Evolutionary conservation across 1,140 invertebrate species (phyloP).

Genomic region (Drosophila sturtevanti): DNA sequence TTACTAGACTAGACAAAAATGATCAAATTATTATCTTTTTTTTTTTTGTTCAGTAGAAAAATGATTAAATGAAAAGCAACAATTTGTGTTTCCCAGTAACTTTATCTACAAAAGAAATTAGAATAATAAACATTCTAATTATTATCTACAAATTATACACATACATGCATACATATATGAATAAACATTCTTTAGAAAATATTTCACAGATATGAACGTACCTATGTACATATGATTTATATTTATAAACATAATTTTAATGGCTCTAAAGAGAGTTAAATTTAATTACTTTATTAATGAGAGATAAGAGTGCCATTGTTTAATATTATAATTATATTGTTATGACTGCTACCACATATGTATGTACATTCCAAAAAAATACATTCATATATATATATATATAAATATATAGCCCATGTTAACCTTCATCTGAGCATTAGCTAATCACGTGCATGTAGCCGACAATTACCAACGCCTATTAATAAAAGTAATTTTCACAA

Average conservation of each 20-base stretch:
- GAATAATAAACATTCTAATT: neutral
- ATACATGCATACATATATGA: neutral
- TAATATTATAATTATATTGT: neutral
- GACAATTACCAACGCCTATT: conserved; percentile 68
- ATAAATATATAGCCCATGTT: neutral
- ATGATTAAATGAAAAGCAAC: too few relatives aligned
- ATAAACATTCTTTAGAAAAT: neutral
- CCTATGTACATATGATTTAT: too few relatives aligned
- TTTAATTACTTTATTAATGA: neutral
- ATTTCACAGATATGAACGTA: neutral
- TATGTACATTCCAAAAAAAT: too few relatives aligned
- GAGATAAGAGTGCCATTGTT: conserved; percentile 1
- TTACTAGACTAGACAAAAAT: too few relatives aligned
- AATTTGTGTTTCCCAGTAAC: too few relatives aligned
- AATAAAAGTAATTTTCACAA: conserved; percentile 56
- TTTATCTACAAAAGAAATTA: neutral
- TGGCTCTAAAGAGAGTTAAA: neutral
- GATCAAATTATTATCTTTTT: too few relatives aligned
- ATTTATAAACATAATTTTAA: neutral
- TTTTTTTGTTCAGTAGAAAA: too few relatives aligned
- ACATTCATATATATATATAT: neutral
- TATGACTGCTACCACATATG: too few relatives aligned
- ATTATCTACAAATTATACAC: conserved; percentile 7
- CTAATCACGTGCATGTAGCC: conserved; percentile 66
- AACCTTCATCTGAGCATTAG: conserved; percentile 36